phyloP scores from a whole-genome alignment of 1,140 invertebrate genomes.

The Polypedilum pembai region DNA sequence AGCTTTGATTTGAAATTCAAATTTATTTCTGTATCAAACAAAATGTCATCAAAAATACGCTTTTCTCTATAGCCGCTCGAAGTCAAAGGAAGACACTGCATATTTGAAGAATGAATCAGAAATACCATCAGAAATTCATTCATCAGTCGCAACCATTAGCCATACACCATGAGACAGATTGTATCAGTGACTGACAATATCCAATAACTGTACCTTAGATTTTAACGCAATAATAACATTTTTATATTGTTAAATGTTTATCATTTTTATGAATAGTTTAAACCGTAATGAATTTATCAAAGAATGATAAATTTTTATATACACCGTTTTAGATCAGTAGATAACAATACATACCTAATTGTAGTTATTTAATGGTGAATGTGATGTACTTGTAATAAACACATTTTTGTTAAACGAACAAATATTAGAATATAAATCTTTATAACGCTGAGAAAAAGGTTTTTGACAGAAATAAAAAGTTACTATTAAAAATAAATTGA shows the following conservation, averaged over 20 bases:
- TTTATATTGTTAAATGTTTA: too few relatives aligned
- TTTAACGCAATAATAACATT: background rate
- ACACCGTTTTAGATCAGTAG: too few relatives aligned
- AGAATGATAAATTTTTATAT: too few relatives aligned
- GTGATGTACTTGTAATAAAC: slow-evolving; percentile 1
- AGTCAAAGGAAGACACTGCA: slow-evolving; percentile 3
- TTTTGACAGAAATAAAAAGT: slow-evolving; percentile 5
- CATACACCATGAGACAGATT: slow-evolving; percentile 5
- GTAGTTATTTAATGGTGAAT: background rate
- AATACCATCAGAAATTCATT: slow-evolving; percentile 6
- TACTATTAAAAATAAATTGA: too few relatives aligned
- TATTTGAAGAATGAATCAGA: slow-evolving; percentile 13
- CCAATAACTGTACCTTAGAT: background rate
- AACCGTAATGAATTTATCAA: too few relatives aligned
- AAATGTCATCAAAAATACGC: background rate
- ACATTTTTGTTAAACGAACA: background rate
- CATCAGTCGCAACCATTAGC: slow-evolving; percentile 1
- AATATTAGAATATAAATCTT: background rate
- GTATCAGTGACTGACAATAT: background rate
- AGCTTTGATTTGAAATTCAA: too few relatives aligned
- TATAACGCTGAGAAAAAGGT: background rate
- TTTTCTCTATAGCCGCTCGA: slow-evolving; percentile 2
- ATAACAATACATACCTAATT: too few relatives aligned
- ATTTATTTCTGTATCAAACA: too few relatives aligned
- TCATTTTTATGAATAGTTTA: too few relatives aligned